Percentiles rank a stretch among this genome's conserved stretches.
Evolutionary conservation across 2,113 vertebrate genomes (phyloP).

Genomic region (Psettodes erumei): DNA sequence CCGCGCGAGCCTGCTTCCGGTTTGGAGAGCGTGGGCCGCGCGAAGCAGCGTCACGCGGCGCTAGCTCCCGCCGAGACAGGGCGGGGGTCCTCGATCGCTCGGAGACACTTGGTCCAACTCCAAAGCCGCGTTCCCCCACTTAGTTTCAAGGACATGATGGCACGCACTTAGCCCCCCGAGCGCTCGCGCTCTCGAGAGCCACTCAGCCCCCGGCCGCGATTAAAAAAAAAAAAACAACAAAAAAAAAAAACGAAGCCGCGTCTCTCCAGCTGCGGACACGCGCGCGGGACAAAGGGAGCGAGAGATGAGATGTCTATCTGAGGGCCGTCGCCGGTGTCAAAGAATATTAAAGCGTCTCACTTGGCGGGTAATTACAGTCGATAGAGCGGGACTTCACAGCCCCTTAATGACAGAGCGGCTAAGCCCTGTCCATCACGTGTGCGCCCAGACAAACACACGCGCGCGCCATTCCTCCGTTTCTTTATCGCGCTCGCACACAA

Average conservation of each 20-base stretch:
- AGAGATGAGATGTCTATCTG: constrained; percentile 76
- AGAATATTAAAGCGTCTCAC: constrained; percentile 79
- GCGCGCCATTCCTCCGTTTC: constrained; percentile 50
- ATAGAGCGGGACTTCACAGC: constrained; percentile 73
- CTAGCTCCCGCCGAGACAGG: too few relatives aligned
- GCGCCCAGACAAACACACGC: constrained; percentile 65
- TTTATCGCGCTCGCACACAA: constrained; percentile 47
- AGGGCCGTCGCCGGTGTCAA: constrained; percentile 67
- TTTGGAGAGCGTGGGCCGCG: too few relatives aligned
- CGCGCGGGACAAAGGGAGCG: constrained; percentile 56
- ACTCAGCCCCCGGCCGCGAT: constrained; percentile 69
- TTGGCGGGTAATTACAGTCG: constrained; percentile 78
- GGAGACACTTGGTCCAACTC: constrained; percentile 49
- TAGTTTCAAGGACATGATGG: constrained; percentile 75
- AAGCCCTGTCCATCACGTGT: constrained; percentile 78
- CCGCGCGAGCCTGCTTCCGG: too few relatives aligned
- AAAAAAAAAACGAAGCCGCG: constrained; percentile 61
- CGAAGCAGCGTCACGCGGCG: too few relatives aligned
- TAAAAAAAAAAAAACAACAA: too few relatives aligned
- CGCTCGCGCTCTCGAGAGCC: constrained; percentile 62
- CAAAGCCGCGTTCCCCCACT: constrained; percentile 52
- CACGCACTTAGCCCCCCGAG: constrained; percentile 59
- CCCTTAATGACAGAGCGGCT: constrained; percentile 75
- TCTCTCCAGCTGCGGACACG: constrained; percentile 54
- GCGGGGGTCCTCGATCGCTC: constrained; percentile 44